Evolutionary conservation across 2,888 invertebrate species (phyloP), one percentile per base, ranked within the genome.

Genomic region (Hymenopus coronatus): DNA sequence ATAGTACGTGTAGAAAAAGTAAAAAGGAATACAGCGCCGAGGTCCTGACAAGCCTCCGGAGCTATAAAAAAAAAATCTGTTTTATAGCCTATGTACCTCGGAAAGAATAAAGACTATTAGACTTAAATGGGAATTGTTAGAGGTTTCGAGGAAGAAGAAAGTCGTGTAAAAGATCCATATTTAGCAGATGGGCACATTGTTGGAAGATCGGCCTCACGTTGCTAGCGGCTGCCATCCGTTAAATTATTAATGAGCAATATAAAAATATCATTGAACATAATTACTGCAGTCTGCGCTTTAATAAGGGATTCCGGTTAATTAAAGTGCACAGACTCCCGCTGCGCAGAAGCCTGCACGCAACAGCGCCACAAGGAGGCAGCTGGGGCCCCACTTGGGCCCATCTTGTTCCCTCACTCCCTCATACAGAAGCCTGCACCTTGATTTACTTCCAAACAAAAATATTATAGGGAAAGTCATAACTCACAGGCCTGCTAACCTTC

Each of bases 251-350:
- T 87, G 30, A 87, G 87, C 82, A 33, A 82, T 87, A 87, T 87
- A 87, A 87, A 86, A 87, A 87, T 87, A 87, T 87, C 87, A 87
- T 82, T 87, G 82, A 27, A 85, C 85, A 85, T 85, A 85, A 85
- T 85, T 85, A 46, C 85, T 46, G 85, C 6, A 70, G 54, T 70
- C 54, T 70, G 54, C 54, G 54, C 54, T 70, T 70, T 70, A 70
- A 70, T 70, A 70, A 70, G 54, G 54, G 54, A 70, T 70, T 70
- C 54, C 54, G 54, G 54, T 70, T 70, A 70, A 70, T 70, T 70
- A 70, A 70, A 70, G 54, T 70, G 54, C 54, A 70, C 54, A 70
- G 54, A 70, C 54, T 20, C 54, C 54, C 54, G 54, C 54, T 70
- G 54, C 0, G 54, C 54, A 6, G 2, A 20, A 3, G 20, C 3